Percentiles rank a stretch among this genome's conserved stretches.
phyloP scores from a whole-genome alignment of 2,113 vertebrate genomes.

The Onychorhynchus coronatus region DNA sequence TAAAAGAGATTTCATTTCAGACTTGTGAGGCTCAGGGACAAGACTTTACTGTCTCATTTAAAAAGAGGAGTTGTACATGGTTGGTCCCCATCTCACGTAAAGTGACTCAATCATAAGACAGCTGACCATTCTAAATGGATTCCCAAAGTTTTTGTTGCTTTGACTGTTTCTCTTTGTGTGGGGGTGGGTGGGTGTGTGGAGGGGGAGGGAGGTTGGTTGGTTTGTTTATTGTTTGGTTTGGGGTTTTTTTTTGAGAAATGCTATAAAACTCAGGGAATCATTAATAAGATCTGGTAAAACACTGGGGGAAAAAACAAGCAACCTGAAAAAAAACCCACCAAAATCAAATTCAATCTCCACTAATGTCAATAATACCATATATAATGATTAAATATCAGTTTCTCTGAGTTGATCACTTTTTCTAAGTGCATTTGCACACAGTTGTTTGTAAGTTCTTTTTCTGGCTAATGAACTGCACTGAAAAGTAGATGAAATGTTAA shows the following conservation, averaged over 20 bases:
- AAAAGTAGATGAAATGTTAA: neutral
- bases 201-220: neutral
- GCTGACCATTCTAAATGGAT: neutral
- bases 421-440: neutral
- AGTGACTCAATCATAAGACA: neutral
- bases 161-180: neutral
- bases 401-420: neutral
- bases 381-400: neutral
- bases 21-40: neutral
- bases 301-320: neutral
- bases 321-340: neutral
- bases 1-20: neutral
- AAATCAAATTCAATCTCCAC: neutral
- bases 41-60: neutral
- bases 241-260: neutral
- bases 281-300: neutral
- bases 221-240: neutral
- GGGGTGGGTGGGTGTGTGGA: neutral
- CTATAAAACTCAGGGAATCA: neutral
- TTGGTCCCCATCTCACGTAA: neutral
- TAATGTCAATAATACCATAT: neutral
- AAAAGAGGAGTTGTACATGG: neutral
- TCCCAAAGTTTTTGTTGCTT: neutral
- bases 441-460: neutral
- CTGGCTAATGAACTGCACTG: neutral